Conservation (phyloP, 30 jellyfish, hydroid and myxozoan species). For the Hydractinia symbiolongicarpus region DNA sequence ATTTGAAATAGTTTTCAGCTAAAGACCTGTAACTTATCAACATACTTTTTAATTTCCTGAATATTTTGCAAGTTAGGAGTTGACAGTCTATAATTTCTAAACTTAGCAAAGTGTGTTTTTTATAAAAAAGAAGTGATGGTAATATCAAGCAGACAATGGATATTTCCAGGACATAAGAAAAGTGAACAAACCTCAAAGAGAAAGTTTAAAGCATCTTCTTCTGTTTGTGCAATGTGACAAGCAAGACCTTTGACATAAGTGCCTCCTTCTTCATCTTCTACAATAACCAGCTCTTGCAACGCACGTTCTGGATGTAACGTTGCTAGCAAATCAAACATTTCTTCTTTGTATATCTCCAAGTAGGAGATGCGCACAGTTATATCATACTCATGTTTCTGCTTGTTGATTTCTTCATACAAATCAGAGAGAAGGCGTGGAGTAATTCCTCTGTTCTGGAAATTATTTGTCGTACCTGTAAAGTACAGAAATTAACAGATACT, state of each 20-base stretch:
- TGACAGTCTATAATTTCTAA: too few relatives aligned
- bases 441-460: constrained; percentile 81
- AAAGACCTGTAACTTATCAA: too few relatives aligned
- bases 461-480: constrained; percentile 45
- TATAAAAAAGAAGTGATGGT: too few relatives aligned
- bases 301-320: background rate
- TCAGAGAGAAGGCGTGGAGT: constrained; percentile 80
- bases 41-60: too few relatives aligned
- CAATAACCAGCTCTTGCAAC: constrained; percentile 40
- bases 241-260: constrained; percentile 84
- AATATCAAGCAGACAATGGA: too few relatives aligned
- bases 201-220: constrained; percentile 83
- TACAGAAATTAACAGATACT: too few relatives aligned
- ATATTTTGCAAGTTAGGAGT: too few relatives aligned
- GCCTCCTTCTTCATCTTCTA: constrained; percentile 55
- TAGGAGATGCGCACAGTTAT: constrained; percentile 64
- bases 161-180: background rate
- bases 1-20: too few relatives aligned
- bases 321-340: constrained; percentile 63
- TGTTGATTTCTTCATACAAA: constrained; percentile 54
- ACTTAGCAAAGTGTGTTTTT: too few relatives aligned
- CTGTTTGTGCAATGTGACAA: constrained; percentile 55
- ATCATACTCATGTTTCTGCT: constrained; percentile 49
- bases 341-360: constrained; percentile 81
- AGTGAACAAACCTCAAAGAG: constrained; percentile 63